phyloP scores from a whole-genome alignment of 2,113 vertebrate species.

The Choloepus hoffmanni region DNA sequence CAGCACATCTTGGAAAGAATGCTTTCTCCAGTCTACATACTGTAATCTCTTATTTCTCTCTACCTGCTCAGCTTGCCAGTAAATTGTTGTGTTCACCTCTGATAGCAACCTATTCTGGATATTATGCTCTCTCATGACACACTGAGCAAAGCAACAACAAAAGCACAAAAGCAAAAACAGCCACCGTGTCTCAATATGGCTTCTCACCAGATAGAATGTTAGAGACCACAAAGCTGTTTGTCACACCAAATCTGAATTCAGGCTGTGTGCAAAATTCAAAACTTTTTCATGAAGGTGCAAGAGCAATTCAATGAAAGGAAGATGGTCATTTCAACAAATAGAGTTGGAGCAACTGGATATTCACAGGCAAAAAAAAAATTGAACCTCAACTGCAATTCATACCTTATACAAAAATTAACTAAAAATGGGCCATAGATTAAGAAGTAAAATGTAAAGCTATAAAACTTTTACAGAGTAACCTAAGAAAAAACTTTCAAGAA shows the following conservation, averaged over 20 bases:
- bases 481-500: background rate
- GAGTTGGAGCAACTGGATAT: background rate
- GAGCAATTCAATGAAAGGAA: background rate
- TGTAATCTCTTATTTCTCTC: background rate
- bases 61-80: background rate
- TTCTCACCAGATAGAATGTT: background rate
- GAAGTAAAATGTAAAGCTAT: background rate
- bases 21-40: background rate
- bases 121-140: background rate
- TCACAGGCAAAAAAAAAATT: background rate
- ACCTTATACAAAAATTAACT: background rate
- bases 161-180: background rate
- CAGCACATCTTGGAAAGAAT: accelerated
- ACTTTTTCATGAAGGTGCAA: background rate
- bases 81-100: background rate
- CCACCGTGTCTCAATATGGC: accelerated
- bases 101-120: background rate
- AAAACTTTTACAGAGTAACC: background rate
- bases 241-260: background rate
- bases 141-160: background rate
- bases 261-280: background rate
- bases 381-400: background rate
- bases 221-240: accelerated
- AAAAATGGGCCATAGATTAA: background rate
- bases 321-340: background rate